Conservation (phyloP, 53 echinoderm and acorn worm genomes). For the Crossaster papposus region DNA sequence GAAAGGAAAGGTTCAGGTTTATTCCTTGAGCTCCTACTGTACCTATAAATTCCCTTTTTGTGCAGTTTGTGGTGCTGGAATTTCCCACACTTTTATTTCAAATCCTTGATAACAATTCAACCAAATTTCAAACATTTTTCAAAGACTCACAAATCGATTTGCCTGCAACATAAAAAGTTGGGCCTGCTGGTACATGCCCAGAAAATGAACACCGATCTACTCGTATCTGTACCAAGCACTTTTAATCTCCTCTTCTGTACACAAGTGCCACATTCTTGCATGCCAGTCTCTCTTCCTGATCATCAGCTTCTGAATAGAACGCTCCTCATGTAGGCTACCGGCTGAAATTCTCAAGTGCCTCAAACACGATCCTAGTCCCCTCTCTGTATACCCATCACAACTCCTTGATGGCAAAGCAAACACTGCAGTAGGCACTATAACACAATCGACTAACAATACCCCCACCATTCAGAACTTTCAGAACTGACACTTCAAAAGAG, state of each 20-base stretch:
- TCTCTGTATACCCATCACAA: not conserved
- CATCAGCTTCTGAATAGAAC: not conserved
- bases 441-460: not conserved
- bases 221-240: not conserved
- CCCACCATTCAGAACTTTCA: not conserved
- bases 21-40: too few species aligned
- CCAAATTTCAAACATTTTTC: not conserved
- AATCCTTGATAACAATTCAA: not conserved
- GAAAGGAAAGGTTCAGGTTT: too few species aligned
- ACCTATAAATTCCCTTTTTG: too few species aligned
- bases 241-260: not conserved
- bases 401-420: not conserved
- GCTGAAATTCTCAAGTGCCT: conserved; percentile 10
- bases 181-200: not conserved
- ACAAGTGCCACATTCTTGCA: too few species aligned
- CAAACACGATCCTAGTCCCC: not conserved
- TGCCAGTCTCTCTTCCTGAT: not conserved
- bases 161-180: not conserved
- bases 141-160: not conserved
- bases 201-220: not conserved
- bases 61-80: too few species aligned
- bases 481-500: not conserved
- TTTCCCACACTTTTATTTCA: too few species aligned
- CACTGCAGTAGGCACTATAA: not conserved
- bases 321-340: not conserved